Conservation (phyloP, 2,113 vertebrate species). For the Thalassoma bifasciatum region DNA sequence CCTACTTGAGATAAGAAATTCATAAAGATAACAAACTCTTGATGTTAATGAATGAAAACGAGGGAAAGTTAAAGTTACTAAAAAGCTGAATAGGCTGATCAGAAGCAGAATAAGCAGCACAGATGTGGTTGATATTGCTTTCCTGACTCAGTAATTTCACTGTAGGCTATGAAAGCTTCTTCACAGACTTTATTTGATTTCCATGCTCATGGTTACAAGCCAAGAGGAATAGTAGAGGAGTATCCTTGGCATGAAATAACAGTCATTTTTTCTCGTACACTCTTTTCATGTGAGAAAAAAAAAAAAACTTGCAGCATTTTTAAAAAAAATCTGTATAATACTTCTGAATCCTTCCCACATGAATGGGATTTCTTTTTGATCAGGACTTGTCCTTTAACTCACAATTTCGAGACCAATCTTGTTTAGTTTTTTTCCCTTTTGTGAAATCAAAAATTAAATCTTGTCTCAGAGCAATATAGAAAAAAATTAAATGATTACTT, state of each 20-base stretch:
- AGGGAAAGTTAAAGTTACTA: constrained; percentile 9
- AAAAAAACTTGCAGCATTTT: no score
- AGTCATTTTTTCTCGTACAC: not conserved
- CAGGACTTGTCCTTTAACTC: no score
- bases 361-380: no score
- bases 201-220: not conserved
- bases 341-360: no score
- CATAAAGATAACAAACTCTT: constrained; percentile 20
- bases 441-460: no score
- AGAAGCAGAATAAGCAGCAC: constrained; percentile 21
- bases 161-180: not conserved
- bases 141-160: constrained; percentile 25
- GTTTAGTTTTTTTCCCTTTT: no score
- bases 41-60: constrained; percentile 18
- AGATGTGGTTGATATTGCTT: constrained; percentile 19
- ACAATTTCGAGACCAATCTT: no score
- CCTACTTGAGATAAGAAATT: not conserved
- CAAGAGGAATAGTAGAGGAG: not conserved
- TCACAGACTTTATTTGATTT: not conserved
- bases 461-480: no score
- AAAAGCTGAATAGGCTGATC: constrained; percentile 30
- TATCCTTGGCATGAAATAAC: not conserved
- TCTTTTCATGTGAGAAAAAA: not conserved
- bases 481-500: no score
- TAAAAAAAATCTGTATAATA: no score